Conservation (phyloP, 2,888 invertebrate genomes). For the Microplitis deprimator region DNA sequence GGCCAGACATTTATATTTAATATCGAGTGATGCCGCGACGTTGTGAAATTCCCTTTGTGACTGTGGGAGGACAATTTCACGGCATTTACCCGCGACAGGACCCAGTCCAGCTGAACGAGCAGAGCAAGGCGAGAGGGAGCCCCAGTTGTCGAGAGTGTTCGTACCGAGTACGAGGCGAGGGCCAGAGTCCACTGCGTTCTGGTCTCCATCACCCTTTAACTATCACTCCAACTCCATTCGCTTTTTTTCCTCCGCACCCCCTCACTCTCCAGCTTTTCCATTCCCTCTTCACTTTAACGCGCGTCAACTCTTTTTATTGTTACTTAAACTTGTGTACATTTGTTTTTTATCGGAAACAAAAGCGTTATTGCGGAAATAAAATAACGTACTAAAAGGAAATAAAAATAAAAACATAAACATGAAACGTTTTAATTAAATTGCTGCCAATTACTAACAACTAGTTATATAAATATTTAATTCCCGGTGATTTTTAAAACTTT, state of each 20-base stretch:
- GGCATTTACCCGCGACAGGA: conserved; percentile 67
- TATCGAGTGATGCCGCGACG: conserved; percentile 55
- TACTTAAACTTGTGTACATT: conserved; percentile 50
- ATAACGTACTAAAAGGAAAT: conserved; percentile 54
- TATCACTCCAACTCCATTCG: conserved; percentile 30
- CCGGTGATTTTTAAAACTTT: no score
- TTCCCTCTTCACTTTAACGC: conserved; percentile 29
- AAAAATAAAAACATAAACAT: conserved; percentile 35
- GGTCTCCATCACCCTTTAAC: conserved; percentile 40
- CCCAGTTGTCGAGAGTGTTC: not conserved
- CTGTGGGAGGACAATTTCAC: conserved; percentile 69
- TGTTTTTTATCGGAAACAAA: conserved; percentile 59
- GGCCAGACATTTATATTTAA: conserved; percentile 63
- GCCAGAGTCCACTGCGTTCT: conserved; percentile 22
- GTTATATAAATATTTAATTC: no score
- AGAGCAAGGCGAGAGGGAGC: conserved; percentile 56
- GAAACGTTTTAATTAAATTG: no score
- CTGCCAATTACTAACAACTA: no score
- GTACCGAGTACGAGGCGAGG: no score
- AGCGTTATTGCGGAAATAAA: conserved; percentile 68
- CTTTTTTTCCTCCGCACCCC: conserved; percentile 18
- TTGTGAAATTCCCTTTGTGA: conserved; percentile 67
- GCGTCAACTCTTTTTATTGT: conserved; percentile 40
- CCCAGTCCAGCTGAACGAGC: conserved; percentile 59
- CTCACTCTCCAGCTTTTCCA: conserved; percentile 38